Base-by-base conservation (phyloP, 2,113 vertebrate species). In the Calyptomena viridis region DNA sequence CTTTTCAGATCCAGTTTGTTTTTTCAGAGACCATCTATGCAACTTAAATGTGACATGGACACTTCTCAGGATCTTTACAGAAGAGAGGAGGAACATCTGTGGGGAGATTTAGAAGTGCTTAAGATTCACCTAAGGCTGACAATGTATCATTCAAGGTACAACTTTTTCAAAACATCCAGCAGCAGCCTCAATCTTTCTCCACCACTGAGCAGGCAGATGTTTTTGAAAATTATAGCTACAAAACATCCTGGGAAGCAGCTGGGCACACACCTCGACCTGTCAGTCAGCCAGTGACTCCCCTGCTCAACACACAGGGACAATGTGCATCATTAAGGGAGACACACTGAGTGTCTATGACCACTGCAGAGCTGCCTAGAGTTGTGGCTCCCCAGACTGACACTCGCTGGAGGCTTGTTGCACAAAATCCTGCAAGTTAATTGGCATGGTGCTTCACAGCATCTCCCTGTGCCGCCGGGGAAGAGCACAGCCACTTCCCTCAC, bases 401-500 rank as follows among this genome's bases (percentile, higher is more conserved):
- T 87, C 46, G 78, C 80, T 76, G 56, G 63, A 89, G 64, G 62
- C 60, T 83, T 49, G 25, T 22, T 66, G 77, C 44, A 91, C 84
- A 84, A 72, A 85, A 35, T 24, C 28, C 76, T 81, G 64, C 30
- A n/a, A 42, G 39, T 82, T 72, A 72, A 90, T 42, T 67, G 69
- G 22, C 2, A 0, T 12, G 40, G 74, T 53, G n/a, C 77, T 89
- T 93, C 81, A 17, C 69, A 79, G 81, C 33, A 82, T n/a, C 58
- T 13, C 71, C 37, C 62, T 2, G 17, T 13, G 78, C 74, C 0
- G 2, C 66, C 0, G 1, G 81, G 5, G 0, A 71, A 39, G 50
- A 90, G 80, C 3, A 0, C 79, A 86, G 63, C 22, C 58, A 8
- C 85, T 60, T 66, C 62, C 52, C 76, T 79, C 75, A 68, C 0